These are phyloP conservation scores for Plutomurus gul DNA, from an alignment of 1,140 invertebrate genomes.

Conservation along the genomic window DNA sequence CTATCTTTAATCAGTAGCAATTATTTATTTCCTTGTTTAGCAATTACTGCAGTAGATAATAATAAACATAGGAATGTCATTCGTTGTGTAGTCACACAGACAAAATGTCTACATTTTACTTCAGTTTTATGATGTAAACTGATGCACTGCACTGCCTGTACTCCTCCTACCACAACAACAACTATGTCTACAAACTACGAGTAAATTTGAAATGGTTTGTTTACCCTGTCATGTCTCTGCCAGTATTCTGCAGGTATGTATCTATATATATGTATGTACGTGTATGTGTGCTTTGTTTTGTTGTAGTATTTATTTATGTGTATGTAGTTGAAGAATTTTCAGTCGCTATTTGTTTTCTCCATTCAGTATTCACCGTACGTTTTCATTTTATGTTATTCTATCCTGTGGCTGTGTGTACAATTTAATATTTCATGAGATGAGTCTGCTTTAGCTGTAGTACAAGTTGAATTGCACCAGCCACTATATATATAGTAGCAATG, in stretches of 20 bases:
- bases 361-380: constrained; percentile 5
- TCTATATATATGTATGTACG: background rate
- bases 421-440: constrained; percentile 28
- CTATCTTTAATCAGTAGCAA: too few relatives aligned
- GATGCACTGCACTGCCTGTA: too few relatives aligned
- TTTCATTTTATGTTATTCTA: constrained; percentile 25
- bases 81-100: too few relatives aligned
- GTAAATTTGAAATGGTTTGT: background rate
- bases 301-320: background rate
- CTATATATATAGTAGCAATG: too few relatives aligned
- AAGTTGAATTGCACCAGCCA: too few relatives aligned
- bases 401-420: constrained; percentile 11
- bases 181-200: too few relatives aligned
- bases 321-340: background rate
- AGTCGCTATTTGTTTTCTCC: background rate
- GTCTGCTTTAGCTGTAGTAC: background rate
- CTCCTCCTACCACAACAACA: too few relatives aligned
- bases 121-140: too few relatives aligned
- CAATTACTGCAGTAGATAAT: too few relatives aligned
- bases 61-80: too few relatives aligned
- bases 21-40: too few relatives aligned
- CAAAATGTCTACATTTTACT: too few relatives aligned
- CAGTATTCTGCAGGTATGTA: background rate
- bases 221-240: constrained; percentile 3
- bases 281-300: background rate